A percentile compares a stretch with the other conserved stretches of the same genome.
phyloP scores from a whole-genome alignment of 2,113 vertebrate genomes.

The Octodon degus region DNA sequence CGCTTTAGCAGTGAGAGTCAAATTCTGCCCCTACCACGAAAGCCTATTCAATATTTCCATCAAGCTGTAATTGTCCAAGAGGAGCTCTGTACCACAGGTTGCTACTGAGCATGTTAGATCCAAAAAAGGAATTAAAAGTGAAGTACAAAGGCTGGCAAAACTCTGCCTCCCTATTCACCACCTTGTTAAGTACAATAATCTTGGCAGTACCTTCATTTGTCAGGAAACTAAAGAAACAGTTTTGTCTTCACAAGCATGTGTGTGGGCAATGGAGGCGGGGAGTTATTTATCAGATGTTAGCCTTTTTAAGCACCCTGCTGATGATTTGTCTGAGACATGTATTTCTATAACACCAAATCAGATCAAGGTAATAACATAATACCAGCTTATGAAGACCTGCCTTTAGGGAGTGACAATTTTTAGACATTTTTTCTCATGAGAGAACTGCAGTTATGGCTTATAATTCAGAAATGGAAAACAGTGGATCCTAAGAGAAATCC shows the following conservation, averaged over 20 bases:
- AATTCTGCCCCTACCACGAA: background rate
- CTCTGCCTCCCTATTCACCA: background rate
- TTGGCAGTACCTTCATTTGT: slow-evolving; percentile 33
- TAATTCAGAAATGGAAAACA: slow-evolving; percentile 4
- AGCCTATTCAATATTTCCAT: slow-evolving; percentile 38
- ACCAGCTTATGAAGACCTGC: background rate
- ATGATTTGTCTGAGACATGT: background rate
- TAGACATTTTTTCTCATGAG: slow-evolving; percentile 52
- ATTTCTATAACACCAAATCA: slow-evolving; percentile 34
- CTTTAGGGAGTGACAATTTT: background rate
- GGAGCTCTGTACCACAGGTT: background rate
- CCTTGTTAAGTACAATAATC: background rate
- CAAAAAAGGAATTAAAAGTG: slow-evolving; percentile 17
- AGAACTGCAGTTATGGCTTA: background rate
- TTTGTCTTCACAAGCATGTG: slow-evolving; percentile 35
- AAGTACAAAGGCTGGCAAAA: background rate
- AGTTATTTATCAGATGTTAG: slow-evolving; percentile 60
- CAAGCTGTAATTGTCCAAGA: background rate
- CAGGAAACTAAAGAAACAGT: slow-evolving; percentile 42
- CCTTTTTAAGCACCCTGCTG: slow-evolving; percentile 45
- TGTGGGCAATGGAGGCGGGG: background rate
- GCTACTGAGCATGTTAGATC: background rate
- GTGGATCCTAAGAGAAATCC: background rate
- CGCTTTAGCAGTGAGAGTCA: background rate
- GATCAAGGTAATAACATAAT: slow-evolving; percentile 21